Base-by-base conservation (phyloP, 1,140 invertebrate genomes). In the Drosophila lowei region DNA sequence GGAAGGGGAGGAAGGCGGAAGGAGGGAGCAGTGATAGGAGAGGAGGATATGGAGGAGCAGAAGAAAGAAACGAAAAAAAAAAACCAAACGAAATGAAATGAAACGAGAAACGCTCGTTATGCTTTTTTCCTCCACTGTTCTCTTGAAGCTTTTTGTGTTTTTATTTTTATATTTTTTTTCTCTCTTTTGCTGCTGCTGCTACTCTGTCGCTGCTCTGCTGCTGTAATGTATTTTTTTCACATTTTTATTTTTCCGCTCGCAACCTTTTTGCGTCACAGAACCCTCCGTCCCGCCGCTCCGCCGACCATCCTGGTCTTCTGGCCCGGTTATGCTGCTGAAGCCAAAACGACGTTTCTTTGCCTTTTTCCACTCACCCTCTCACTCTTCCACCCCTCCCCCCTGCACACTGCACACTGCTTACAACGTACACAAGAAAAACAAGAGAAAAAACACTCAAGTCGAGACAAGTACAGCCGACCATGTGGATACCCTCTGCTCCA, bases 41-140 rank as follows among this genome's bases (percentile, higher is more conserved):
- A 16, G 52, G 4, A 49, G 50, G n/a, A 25, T 25, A 43, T 55
- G 7, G 21, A 44, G 38, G 38, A 21, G n/a, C 25, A 70, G 60
- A 71, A 75, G 56, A 77, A 84, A 74, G 77, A 63, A n/a, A n/a
- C n/a, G 64, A 72, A 57, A 77, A 47, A 57, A 60, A 46, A 58
- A 61, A 66, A 42, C 43, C 43, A 59, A 57, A 63, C 30, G 43
- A 63, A 74, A 74, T 42, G 30, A 61, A 41, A 50, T 72, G 50
- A 73, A 80, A 72, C 79, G 79, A 72, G 79, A 83, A 89, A 89
- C 68, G 85, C 77, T 89, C 86, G 85, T 85, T 89, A 89, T 89
- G 86, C 70, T 89, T 84, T 88, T 80, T 78, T 81, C 25, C 46
- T 13, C 53, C 57, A 50, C 67, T 58, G 43, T 76, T 85, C 72